Conservation (phyloP, 2,888 invertebrate genomes). For the Thysanoteuthis rhombus region DNA sequence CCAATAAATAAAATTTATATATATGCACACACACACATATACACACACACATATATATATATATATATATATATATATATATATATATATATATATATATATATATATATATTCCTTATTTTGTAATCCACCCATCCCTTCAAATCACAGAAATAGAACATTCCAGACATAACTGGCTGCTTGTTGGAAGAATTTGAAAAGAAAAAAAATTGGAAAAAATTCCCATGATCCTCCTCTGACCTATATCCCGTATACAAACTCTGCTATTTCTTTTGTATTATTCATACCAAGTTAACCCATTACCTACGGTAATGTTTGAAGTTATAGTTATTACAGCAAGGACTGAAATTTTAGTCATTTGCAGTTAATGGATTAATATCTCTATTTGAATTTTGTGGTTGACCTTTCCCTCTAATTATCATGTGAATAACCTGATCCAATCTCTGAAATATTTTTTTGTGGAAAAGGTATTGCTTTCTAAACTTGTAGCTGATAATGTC, state of each 20-base stretch:
- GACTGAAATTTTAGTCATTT: too few relatives aligned
- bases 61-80: too few relatives aligned
- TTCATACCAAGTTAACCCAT: too few relatives aligned
- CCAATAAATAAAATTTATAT: neutral
- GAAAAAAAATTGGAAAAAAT: neutral
- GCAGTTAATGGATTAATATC: too few relatives aligned
- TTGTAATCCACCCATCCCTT: neutral
- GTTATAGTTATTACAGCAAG: too few relatives aligned
- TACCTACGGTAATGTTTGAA: too few relatives aligned
- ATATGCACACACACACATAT: too few relatives aligned
- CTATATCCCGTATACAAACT: neutral
- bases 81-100: too few relatives aligned
- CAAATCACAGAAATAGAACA: neutral
- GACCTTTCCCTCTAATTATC: neutral
- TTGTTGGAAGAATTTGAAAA: neutral
- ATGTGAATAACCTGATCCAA: neutral
- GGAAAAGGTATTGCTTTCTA: neutral
- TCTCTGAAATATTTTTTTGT: neutral
- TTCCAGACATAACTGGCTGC: slow-evolving; percentile 12
- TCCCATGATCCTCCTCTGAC: neutral
- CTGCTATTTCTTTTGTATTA: too few relatives aligned
- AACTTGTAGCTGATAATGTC: neutral
- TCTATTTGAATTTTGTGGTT: neutral
- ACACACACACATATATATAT: too few relatives aligned
- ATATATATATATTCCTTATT: neutral